phyloP scores from a whole-genome alignment of 2,113 vertebrate species.

The Chamaetylas fuelleborni region DNA sequence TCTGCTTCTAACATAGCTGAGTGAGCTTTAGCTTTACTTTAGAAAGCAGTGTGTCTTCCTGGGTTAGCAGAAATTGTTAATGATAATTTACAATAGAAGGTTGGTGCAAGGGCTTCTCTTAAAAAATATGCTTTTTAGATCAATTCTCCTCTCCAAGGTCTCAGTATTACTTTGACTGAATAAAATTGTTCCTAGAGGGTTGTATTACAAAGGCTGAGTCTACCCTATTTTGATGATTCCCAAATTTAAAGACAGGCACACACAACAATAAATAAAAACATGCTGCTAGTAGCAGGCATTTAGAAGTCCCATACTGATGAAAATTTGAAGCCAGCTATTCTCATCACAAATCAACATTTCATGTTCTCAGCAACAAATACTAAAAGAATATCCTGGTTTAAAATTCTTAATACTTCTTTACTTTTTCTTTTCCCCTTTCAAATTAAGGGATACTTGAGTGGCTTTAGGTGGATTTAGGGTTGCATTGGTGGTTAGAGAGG shows the following conservation, averaged over 20 bases:
- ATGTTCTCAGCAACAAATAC: conserved; percentile 4
- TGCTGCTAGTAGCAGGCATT: not conserved
- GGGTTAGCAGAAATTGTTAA: conserved; percentile 65
- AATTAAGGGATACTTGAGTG: not conserved
- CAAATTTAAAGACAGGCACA: conserved; percentile 49
- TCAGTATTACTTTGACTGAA: conserved; percentile 52
- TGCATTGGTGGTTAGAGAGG: not conserved
- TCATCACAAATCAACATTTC: conserved; percentile 45
- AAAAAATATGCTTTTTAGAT: conserved; percentile 54
- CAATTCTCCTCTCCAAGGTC: conserved; percentile 54
- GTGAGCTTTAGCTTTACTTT: conserved; percentile 35
- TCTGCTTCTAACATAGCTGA: conserved; percentile 38
- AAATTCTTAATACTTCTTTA: not conserved
- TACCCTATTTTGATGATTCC: conserved; percentile 61
- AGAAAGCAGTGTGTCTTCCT: conserved; percentile 27
- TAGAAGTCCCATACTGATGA: conserved; percentile 47
- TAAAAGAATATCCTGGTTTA: not conserved
- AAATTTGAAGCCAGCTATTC: conserved; percentile 17
- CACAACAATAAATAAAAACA: conserved; percentile 59
- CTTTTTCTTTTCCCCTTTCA: not conserved
- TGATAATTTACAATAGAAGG: conserved; percentile 37
- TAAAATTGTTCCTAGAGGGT: conserved; percentile 65
- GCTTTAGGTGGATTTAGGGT: not conserved
- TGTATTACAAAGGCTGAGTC: conserved; percentile 56
- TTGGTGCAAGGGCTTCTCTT: conserved; percentile 30